Evolutionary conservation across 2,797 vertebrate species (phyloP).

Genomic region (Merluccius polli): DNA sequence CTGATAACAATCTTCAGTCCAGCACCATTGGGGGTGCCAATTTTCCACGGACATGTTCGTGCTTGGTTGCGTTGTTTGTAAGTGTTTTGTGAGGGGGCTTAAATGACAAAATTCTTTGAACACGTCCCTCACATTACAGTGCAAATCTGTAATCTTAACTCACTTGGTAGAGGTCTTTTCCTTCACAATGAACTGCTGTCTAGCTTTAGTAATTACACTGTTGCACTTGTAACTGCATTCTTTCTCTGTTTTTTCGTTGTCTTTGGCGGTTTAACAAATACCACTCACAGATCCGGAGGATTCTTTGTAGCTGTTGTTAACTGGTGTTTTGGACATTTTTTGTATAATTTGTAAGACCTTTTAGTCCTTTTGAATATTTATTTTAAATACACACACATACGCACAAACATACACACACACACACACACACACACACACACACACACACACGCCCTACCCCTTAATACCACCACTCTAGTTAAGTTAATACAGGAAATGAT

Average conservation of each 20-base stretch:
- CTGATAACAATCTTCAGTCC: constrained; percentile 34
- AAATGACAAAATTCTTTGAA: constrained; percentile 53
- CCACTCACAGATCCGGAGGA: background rate
- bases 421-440: constrained; percentile 3
- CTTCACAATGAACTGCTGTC: constrained; percentile 30
- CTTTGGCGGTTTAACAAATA: constrained; percentile 26
- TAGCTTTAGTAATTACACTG: constrained; percentile 35
- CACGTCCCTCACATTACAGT: constrained; percentile 29
- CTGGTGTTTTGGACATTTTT: background rate
- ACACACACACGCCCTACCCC: background rate
- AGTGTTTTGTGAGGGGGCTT: constrained; percentile 35
- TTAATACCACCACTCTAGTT: constrained; percentile 9
- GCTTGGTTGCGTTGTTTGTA: background rate
- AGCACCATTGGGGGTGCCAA: background rate
- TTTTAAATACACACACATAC: too few species aligned
- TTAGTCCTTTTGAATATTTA: background rate
- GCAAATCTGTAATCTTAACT: constrained; percentile 45
- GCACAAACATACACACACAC: background rate
- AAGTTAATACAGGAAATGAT: constrained; percentile 54
- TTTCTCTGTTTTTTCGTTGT: constrained; percentile 31
- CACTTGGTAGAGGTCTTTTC: constrained; percentile 29
- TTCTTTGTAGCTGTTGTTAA: background rate
- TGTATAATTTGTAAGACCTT: background rate
- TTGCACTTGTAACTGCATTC: constrained; percentile 34
- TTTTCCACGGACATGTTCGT: background rate